Evolutionary conservation across 2,113 vertebrate species (phyloP).

Genomic region (Trochalopteron elliotii): DNA sequence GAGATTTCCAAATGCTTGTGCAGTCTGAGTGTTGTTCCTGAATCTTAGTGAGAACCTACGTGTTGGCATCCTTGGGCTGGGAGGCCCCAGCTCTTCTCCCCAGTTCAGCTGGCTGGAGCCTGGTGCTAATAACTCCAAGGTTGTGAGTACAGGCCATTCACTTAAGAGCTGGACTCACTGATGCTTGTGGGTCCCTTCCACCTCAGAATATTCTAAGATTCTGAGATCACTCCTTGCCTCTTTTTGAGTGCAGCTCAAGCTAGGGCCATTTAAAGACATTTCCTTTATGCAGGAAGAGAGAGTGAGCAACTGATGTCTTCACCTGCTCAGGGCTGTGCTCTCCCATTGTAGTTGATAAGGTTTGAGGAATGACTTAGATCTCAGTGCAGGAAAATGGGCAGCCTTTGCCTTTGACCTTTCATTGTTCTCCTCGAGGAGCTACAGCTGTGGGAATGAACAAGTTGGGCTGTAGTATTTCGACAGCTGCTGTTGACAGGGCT

Average conservation of each 20-base stretch:
- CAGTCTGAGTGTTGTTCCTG: neutral
- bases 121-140: neutral
- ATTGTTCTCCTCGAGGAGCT: neutral
- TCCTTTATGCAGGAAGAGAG: neutral
- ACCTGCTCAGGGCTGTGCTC: neutral
- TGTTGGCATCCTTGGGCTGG: neutral
- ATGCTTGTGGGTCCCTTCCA: neutral
- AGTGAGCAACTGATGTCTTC: neutral
- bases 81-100: neutral
- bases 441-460: constrained; percentile 19
- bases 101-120: neutral
- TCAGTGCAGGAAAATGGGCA: neutral
- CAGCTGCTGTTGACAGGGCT: constrained; percentile 7
- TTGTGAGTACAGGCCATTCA: no score
- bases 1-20: neutral
- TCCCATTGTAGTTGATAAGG: neutral
- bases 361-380: neutral
- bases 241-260: neutral
- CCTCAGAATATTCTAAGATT: neutral
- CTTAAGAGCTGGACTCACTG: neutral
- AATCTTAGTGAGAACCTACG: fast-evolving
- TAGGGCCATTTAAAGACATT: neutral
- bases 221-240: neutral
- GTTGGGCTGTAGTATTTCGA: neutral
- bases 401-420: neutral